A percentile compares a stretch with the other conserved stretches of the same genome.
Conservation (phyloP, 1,140 invertebrate genomes). For the Archegozetes longisetosus region DNA sequence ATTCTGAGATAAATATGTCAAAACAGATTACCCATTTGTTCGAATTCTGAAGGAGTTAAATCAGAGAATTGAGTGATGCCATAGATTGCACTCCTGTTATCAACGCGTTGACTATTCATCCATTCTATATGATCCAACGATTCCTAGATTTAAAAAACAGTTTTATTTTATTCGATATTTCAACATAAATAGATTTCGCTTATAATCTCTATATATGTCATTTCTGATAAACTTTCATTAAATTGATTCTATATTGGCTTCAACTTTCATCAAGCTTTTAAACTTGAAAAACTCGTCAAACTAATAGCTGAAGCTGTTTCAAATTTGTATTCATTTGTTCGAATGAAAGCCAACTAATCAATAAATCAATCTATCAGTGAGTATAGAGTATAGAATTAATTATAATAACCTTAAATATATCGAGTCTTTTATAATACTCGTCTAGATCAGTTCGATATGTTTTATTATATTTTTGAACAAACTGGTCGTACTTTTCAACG, state of each 20-base stretch:
- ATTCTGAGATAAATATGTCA: too few species aligned
- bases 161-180: neutral
- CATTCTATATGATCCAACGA: conserved; percentile 41
- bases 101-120: conserved; percentile 39
- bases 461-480: conserved; percentile 47
- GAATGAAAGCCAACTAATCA: too few species aligned
- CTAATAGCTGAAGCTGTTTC: too few species aligned
- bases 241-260: too few species aligned
- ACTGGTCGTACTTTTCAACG: conserved; percentile 38
- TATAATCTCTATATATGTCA: too few species aligned
- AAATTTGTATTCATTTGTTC: too few species aligned
- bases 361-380: too few species aligned
- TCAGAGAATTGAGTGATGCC: conserved; percentile 57
- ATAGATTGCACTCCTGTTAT: conserved; percentile 42
- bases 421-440: conserved; percentile 41
- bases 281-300: too few species aligned
- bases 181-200: too few species aligned
- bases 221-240: too few species aligned
- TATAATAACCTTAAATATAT: conserved; percentile 49
- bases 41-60: conserved; percentile 50
- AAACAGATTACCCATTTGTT: conserved; percentile 22
- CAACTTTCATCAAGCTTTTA: too few species aligned
- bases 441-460: conserved; percentile 39
- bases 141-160: conserved; percentile 29
- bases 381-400: too few species aligned